These are phyloP conservation scores for Noctilio leporinus DNA, from an alignment of 2,113 vertebrate genomes.

Conservation along the genomic window DNA sequence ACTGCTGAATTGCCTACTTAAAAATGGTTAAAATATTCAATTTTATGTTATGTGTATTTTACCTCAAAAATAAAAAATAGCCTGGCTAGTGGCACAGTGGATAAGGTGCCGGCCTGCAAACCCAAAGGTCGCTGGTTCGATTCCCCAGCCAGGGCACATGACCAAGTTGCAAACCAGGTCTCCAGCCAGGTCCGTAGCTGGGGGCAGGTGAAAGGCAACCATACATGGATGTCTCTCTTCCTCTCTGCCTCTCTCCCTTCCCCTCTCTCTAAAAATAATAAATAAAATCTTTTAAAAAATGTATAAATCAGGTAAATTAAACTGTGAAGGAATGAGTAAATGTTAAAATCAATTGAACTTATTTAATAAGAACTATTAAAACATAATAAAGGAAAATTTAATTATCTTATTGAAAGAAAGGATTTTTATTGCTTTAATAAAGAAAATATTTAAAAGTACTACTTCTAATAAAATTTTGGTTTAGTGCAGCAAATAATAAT, in stretches of 20 bases:
- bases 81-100: too few species aligned
- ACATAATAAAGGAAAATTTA: background rate
- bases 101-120: too few species aligned
- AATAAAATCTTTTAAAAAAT: background rate
- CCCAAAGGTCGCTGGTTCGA: too few species aligned
- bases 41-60: background rate
- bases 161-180: too few species aligned
- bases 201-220: too few species aligned
- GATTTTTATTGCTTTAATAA: background rate
- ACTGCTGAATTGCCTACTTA: background rate
- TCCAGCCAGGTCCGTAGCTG: too few species aligned
- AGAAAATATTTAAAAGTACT: background rate
- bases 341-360: background rate
- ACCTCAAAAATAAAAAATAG: background rate
- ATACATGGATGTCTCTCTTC: too few species aligned
- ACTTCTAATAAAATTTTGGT: background rate
- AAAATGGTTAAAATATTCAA: background rate
- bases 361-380: background rate
- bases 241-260: too few species aligned
- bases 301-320: background rate
- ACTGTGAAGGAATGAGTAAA: background rate
- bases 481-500: background rate
- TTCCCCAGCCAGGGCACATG: too few species aligned
- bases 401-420: background rate
- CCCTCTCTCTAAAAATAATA: too few species aligned